Evolutionary conservation across 1,140 invertebrate genomes (phyloP).

Genomic region (Brachionus paranguensis): DNA sequence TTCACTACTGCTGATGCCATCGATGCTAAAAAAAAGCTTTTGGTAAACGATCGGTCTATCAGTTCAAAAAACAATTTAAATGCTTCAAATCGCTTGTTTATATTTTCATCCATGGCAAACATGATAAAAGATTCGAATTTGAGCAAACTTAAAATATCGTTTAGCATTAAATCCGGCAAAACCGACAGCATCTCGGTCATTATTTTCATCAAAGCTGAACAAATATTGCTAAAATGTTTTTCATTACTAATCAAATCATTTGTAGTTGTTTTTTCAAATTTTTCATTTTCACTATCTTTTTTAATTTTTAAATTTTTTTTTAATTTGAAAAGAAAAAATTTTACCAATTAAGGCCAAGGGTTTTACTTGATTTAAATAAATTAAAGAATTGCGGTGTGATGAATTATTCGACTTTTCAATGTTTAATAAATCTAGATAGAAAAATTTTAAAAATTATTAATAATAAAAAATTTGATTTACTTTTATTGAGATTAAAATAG

Average conservation of each 20-base stretch:
- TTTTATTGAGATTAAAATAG: constrained; percentile 29
- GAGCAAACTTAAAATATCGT: background rate
- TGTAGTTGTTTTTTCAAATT: background rate
- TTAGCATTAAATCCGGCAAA: constrained; percentile 13
- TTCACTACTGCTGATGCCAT: constrained; percentile 15
- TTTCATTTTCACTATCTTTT: background rate
- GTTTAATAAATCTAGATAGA: background rate
- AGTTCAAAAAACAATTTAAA: constrained; percentile 8
- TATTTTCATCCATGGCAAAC: constrained; percentile 36
- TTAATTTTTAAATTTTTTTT: background rate
- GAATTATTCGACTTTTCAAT: background rate
- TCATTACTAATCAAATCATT: background rate
- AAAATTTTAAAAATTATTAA: background rate
- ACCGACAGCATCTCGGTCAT: constrained; percentile 23
- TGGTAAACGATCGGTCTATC: background rate
- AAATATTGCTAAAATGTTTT: constrained; percentile 19
- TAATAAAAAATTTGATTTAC: background rate
- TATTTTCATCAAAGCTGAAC: constrained; percentile 9
- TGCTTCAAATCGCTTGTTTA: constrained; percentile 5
- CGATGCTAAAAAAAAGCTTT: constrained; percentile 24
- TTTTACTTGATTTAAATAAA: background rate
- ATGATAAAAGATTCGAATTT: constrained; percentile 39
- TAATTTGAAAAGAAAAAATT: background rate
- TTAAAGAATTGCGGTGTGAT: background rate
- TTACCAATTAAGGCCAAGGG: background rate